phyloP scores from a whole-genome alignment of 2,797 vertebrate genomes.

The Gastrophryne carolinensis region DNA sequence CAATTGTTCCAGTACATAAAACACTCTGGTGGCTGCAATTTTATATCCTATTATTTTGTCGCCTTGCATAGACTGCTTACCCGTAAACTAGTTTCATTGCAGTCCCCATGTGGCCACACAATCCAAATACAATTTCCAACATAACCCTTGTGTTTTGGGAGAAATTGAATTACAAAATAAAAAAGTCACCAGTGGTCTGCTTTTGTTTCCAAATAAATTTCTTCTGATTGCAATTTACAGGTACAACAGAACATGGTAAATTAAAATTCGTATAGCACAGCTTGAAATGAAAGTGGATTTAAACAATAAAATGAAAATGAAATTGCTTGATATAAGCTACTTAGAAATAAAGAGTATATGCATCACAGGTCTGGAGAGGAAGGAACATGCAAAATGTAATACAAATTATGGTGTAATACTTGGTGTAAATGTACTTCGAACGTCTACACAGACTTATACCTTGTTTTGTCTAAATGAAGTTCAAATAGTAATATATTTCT shows the following conservation, averaged over 20 bases:
- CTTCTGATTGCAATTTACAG: conserved; percentile 36
- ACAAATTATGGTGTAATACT: too few species aligned
- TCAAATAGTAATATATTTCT: too few species aligned
- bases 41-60: conserved; percentile 37
- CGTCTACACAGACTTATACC: too few species aligned
- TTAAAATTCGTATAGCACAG: conserved; percentile 29
- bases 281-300: conserved; percentile 28
- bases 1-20: conserved; percentile 41
- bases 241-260: conserved; percentile 35
- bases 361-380: background rate
- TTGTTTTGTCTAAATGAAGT: too few species aligned
- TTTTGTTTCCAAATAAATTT: conserved; percentile 37
- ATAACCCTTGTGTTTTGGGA: conserved; percentile 46
- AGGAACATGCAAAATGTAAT: too few species aligned
- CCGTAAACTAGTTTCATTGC: conserved; percentile 30
- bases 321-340: conserved; percentile 7
- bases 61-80: conserved; percentile 25
- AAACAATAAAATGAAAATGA: conserved; percentile 30
- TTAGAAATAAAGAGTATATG: conserved; percentile 9
- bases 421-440: too few species aligned
- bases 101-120: conserved; percentile 34
- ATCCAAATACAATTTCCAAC: conserved; percentile 40
- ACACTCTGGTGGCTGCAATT: conserved; percentile 38
- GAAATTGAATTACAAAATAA: conserved; percentile 40
- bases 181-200: conserved; percentile 34